Base-by-base conservation (phyloP, 2,797 vertebrate species). In the Psittacula echo region DNA sequence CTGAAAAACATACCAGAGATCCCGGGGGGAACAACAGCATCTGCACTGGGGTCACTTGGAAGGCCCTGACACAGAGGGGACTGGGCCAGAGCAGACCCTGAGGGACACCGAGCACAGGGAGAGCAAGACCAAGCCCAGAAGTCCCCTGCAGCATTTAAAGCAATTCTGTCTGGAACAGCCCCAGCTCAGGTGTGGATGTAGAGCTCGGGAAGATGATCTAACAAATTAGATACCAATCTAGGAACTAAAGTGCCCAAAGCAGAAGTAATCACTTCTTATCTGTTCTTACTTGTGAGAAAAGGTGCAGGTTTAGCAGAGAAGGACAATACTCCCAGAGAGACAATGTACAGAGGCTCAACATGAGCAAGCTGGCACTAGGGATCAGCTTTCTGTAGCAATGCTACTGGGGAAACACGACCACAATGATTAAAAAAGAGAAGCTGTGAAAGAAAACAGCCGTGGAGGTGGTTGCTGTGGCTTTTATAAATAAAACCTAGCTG, bases 21-120 rank as follows among this genome's bases (percentile, higher is more conserved):
- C 44, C 3, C 2, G 13, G 9, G 14, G 5, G 27, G n/a, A 11
- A 4, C 4, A 2, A 13, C 5, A 37, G 37, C 5, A 0, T 18
- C n/a, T 67, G n/a, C 3, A 1, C 9, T 7, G 56, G 32, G 42
- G 53, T 56, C 47, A 16, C 26, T 34, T 11, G 6, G 34, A n/a
- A 9, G 8, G 18, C 47, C 9, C 10, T 60, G 39, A 11, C 56
- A 47, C 11, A 2, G 41, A 29, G 48, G 4, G 7, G 16, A 13
- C 67, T 6, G n/a, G 44, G 12, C 18, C 24, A 23, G 29, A 41
- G 60, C 60, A 45, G 66, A 44, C 15, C 22, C 53, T 10, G 42
- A 60, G 56, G 56, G 10, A 37, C 56, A 37, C 15, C 1, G 2
- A 67, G 54, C 1, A 1, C 39, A 15, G 30, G 9, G 34, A 26